Evolutionary conservation across 2,113 vertebrate genomes (phyloP).

Genomic region (Notothenia rossii): DNA sequence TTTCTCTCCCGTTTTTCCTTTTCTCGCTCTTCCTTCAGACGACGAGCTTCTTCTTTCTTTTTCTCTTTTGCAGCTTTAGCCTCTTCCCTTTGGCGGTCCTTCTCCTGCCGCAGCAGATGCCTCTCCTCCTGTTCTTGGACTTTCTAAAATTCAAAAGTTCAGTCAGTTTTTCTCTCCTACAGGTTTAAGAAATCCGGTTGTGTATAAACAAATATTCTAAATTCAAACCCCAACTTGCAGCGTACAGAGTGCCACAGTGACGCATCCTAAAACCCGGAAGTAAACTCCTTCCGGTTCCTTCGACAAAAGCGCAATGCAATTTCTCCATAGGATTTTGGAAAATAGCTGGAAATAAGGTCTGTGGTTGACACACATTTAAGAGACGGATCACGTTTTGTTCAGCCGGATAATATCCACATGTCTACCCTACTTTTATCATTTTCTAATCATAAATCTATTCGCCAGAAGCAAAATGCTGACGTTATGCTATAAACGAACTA

Average conservation of each 20-base stretch:
- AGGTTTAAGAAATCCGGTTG: not conserved
- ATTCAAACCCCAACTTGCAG: not conserved
- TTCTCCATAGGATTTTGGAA: too few species aligned
- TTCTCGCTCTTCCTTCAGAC: conserved; percentile 87
- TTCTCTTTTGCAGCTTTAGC: conserved; percentile 81
- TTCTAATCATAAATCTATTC: too few species aligned
- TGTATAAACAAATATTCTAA: not conserved
- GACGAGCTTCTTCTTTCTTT: conserved; percentile 82
- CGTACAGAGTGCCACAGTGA: not conserved
- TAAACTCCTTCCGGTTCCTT: too few species aligned
- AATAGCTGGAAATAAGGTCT: too few species aligned
- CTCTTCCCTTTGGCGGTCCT: conserved; percentile 79
- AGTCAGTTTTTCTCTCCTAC: not conserved
- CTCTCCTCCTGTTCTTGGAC: conserved; percentile 85
- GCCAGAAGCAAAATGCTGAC: too few species aligned
- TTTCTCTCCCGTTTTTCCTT: conserved; percentile 90
- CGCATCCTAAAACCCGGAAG: too few species aligned
- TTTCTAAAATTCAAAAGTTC: conserved; percentile 54
- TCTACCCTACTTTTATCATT: too few species aligned
- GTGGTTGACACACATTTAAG: too few species aligned
- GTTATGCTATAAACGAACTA: too few species aligned
- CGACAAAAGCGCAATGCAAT: too few species aligned
- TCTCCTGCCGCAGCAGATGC: conserved; percentile 81
- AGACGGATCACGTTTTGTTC: too few species aligned
- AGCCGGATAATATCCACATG: too few species aligned